Conservation (phyloP, 2,888 invertebrate species). For the Ischnura elegans region DNA sequence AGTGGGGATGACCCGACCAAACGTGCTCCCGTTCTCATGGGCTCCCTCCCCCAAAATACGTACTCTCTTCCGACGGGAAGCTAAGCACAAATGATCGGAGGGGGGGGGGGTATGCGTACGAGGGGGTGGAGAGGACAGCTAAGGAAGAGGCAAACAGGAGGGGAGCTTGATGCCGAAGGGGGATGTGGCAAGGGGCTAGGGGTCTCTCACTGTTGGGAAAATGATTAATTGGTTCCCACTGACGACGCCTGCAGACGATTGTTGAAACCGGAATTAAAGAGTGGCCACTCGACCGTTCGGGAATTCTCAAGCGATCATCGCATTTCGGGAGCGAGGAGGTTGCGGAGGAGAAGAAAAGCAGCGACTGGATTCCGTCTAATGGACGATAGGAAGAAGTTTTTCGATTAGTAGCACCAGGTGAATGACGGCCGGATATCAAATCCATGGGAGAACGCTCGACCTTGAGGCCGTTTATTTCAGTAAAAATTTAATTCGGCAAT, state of each 20-base stretch:
- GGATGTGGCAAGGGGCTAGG: not conserved
- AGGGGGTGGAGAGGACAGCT: not conserved
- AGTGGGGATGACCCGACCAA: not conserved
- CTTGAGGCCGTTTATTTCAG: too few species aligned
- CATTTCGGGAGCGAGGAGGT: constrained; percentile 8
- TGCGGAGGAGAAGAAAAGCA: not conserved
- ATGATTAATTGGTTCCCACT: constrained; percentile 67
- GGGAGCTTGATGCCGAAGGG: not conserved
- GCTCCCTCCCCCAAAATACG: not conserved
- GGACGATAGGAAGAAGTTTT: constrained; percentile 1
- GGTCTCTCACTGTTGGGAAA: constrained; percentile 33
- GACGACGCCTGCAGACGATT: constrained; percentile 55
- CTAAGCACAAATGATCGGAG: not conserved
- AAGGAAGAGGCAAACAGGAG: not conserved
- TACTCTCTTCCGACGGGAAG: not conserved
- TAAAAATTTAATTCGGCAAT: too few species aligned
- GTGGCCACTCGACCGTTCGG: constrained; percentile 57
- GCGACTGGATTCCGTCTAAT: not conserved
- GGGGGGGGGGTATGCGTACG: not conserved
- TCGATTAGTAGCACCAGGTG: not conserved
- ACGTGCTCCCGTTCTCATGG: constrained; percentile 18
- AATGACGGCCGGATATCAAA: not conserved
- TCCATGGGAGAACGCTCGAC: too few species aligned
- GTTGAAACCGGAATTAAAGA: constrained; percentile 36
- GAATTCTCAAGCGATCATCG: constrained; percentile 45